Evolutionary conservation across 1,140 invertebrate genomes (phyloP).

Genomic region (Carposina sasakii): DNA sequence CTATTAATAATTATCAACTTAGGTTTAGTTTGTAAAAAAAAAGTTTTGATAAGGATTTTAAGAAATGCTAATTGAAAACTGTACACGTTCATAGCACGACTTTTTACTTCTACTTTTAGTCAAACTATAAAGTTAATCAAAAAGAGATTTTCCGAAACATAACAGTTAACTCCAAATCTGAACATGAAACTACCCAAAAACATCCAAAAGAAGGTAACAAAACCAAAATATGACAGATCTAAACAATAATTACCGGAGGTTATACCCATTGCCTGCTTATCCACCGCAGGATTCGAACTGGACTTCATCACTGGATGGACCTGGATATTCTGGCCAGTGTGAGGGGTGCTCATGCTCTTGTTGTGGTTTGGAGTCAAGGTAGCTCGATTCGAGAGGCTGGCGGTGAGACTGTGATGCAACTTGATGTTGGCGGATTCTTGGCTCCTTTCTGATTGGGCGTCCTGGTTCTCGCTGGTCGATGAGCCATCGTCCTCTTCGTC

Average conservation of each 20-base stretch:
- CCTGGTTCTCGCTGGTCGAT: conserved; percentile 65
- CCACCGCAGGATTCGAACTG: conserved; percentile 66
- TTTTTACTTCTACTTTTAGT: too few relatives aligned
- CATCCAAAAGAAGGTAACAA: too few relatives aligned
- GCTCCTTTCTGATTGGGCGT: conserved; percentile 47
- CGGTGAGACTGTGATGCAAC: conserved; percentile 32
- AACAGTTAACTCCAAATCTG: too few relatives aligned
- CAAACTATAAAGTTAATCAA: too few relatives aligned
- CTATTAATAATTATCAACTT: too few relatives aligned
- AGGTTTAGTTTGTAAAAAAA: too few relatives aligned
- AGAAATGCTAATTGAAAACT: too few relatives aligned
- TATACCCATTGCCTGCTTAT: conserved; percentile 68
- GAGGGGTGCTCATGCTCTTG: conserved; percentile 60
- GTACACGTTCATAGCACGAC: too few relatives aligned
- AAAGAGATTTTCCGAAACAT: too few relatives aligned
- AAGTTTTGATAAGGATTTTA: too few relatives aligned
- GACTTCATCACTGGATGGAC: conserved; percentile 68
- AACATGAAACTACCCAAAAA: too few relatives aligned
- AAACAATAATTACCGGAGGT: conserved; percentile 44
- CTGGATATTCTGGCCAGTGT: conserved; percentile 56
- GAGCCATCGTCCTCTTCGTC: conserved; percentile 77
- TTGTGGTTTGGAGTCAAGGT: conserved; percentile 50
- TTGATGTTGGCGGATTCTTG: conserved; percentile 44
- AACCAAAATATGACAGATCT: too few relatives aligned
- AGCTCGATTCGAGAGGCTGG: conserved; percentile 29